phyloP scores from a whole-genome alignment of 2,888 invertebrate species.

The Clanis bilineata region DNA sequence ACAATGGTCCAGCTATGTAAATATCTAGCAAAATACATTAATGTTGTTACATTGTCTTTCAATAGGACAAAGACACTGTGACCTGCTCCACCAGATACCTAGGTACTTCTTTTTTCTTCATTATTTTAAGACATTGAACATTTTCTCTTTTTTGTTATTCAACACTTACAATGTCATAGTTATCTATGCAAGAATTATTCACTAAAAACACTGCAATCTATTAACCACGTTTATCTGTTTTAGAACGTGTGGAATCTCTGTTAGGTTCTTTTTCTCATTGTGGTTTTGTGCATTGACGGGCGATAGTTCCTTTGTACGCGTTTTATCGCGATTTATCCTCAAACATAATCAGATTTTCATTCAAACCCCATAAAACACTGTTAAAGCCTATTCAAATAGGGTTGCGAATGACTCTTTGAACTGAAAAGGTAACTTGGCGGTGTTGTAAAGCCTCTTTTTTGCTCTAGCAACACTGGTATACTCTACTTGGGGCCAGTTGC shows the following conservation, averaged over 20 bases:
- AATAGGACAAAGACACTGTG: background rate
- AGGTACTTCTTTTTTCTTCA: background rate
- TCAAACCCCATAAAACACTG: background rate
- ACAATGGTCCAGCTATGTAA: background rate
- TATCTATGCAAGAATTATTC: background rate
- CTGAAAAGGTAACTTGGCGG: background rate
- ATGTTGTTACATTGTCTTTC: background rate
- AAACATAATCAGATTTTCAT: conserved; percentile 30
- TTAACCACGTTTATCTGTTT: background rate
- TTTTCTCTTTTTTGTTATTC: background rate
- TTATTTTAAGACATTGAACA: background rate
- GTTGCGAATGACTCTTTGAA: background rate
- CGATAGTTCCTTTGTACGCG: conserved; percentile 56
- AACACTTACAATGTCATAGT: background rate
- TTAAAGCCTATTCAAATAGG: conserved; percentile 1
- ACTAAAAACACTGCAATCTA: background rate
- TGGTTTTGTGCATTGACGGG: conserved; percentile 48
- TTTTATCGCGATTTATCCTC: conserved; percentile 50
- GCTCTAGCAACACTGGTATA: conserved; percentile 13
- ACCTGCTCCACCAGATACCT: background rate
- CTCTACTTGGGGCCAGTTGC: conserved; percentile 23
- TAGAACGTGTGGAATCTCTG: conserved; percentile 46
- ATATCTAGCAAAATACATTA: background rate
- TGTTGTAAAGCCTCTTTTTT: conserved; percentile 18
- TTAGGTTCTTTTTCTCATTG: conserved; percentile 42